These are phyloP conservation scores for Seriola dumerili DNA, from an alignment of 2,113 vertebrate species.

Conservation along the genomic window DNA sequence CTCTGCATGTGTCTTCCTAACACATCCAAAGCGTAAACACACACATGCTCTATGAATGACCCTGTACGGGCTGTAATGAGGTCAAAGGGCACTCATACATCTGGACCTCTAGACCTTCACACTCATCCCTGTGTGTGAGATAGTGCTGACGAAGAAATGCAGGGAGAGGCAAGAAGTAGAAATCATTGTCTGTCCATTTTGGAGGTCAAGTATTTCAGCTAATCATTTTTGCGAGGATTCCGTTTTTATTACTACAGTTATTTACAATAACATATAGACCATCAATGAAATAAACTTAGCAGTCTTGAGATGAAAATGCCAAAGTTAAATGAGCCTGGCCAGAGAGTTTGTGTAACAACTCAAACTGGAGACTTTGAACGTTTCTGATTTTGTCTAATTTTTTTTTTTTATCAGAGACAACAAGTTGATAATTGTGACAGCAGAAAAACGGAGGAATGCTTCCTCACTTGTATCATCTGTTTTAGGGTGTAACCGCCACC, in stretches of 20 bases:
- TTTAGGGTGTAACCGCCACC: neutral
- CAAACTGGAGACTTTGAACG: neutral
- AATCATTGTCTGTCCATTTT: conserved; percentile 1
- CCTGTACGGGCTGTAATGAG: conserved; percentile 8
- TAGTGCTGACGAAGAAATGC: neutral
- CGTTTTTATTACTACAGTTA: neutral
- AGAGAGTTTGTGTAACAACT: conserved; percentile 19
- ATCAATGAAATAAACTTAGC: neutral
- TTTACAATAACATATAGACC: neutral
- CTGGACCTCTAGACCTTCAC: conserved; percentile 32
- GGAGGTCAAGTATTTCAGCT: neutral
- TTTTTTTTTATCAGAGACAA: neutral
- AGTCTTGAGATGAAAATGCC: neutral
- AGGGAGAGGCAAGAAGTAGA: neutral
- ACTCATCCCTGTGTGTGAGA: conserved; percentile 8
- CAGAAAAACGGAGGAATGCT: neutral
- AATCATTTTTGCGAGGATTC: neutral
- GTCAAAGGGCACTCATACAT: conserved; percentile 46
- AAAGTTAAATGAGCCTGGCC: neutral
- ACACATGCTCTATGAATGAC: conserved; percentile 42
- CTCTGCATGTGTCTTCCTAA: neutral
- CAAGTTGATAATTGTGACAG: neutral
- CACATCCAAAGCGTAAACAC: conserved; percentile 22
- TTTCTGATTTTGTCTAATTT: conserved; percentile 2
- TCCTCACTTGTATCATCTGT: neutral